Percentiles rank a stretch among this genome's conserved stretches.
phyloP scores from a whole-genome alignment of 2,113 vertebrate species.

The Oostethus manadensis region DNA sequence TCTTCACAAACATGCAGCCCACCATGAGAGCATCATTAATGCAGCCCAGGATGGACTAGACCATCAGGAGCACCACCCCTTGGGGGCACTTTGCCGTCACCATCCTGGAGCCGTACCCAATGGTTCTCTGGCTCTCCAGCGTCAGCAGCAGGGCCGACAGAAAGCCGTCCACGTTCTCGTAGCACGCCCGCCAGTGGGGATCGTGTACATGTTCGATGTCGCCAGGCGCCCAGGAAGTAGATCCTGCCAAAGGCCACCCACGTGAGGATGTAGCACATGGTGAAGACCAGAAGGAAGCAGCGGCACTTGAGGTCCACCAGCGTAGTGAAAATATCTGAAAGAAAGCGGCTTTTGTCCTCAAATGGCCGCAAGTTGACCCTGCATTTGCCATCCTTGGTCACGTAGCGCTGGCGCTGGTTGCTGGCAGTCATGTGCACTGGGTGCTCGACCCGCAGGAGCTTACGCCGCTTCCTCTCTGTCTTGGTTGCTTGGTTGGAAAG shows the following conservation, averaged over 20 bases:
- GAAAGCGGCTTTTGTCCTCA: constrained; percentile 75
- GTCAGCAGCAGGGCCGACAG: constrained; percentile 79
- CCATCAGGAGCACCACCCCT: constrained; percentile 73
- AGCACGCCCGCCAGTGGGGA: constrained; percentile 69
- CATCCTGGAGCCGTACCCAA: constrained; percentile 78
- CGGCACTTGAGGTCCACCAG: constrained; percentile 80
- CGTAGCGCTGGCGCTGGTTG: constrained; percentile 74
- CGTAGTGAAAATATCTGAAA: constrained; percentile 82
- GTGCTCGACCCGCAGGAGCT: constrained; percentile 71
- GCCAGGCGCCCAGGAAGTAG: constrained; percentile 74
- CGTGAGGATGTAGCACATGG: constrained; percentile 77
- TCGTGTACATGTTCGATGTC: constrained; percentile 72
- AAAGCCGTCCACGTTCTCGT: constrained; percentile 76
- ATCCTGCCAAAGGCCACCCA: constrained; percentile 75
- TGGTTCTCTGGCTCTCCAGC: constrained; percentile 79
- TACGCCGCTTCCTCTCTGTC: constrained; percentile 64
- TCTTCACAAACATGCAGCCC: constrained; percentile 86
- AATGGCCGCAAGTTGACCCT: constrained; percentile 79
- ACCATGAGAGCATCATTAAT: constrained; percentile 82
- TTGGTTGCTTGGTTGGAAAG: constrained; percentile 19
- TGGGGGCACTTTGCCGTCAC: constrained; percentile 75
- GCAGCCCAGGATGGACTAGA: constrained; percentile 77
- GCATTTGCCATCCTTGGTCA: constrained; percentile 81
- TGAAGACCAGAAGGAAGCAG: constrained; percentile 82
- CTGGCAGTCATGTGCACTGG: constrained; percentile 25